Base-by-base conservation (phyloP, 1,140 invertebrate genomes). In the Campodea augens region DNA sequence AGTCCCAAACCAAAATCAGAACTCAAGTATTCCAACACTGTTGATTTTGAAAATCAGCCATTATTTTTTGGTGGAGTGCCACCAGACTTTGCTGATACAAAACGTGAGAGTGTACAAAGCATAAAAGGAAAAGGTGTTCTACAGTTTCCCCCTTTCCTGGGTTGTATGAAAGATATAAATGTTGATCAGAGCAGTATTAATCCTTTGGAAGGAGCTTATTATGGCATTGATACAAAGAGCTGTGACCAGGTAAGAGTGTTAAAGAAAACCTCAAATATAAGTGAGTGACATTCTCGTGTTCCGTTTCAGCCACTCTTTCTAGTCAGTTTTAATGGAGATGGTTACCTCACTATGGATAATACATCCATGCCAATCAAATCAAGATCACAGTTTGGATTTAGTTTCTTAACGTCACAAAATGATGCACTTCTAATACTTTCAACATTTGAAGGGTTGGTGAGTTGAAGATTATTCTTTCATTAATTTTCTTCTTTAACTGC, bases 51-150 rank as follows among this genome's bases (percentile, higher is more conserved):
- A 37, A 47, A 52, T 23, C 54, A 52, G 12, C 52, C 53, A 18
- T 49, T 69, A 55, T 88, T 81, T 58, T 69, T 87, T 51, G 86
- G 85, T 5, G 87, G 86, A 1, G 67, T 82, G 7, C 78, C 84
- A 18, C 82, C 83, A 3, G 78, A 75, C 53, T 73, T 72, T 50
- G 52, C 53, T 3, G 47, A 56, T 5, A 38, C 54, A 47, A 56
- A 59, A 21, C 56, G 54, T 25, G 56, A 54, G 21, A 56, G 56
- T 67, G 1, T 66, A 67, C 40, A 49, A 55, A 36, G 44, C 54
- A 7, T 25, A n/a, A n/a, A n/a, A n/a, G n/a, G n/a, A n/a, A n/a
- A n/a, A n/a, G n/a, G n/a, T 15, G 44, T 36, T 21, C 41, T 59
- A n/a, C 38, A 46, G n/a, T 51, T 57, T 24, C 61, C 69, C 45